Evolutionary conservation across 1,140 invertebrate genomes (phyloP).

Genomic region (Zophobas atratus): DNA sequence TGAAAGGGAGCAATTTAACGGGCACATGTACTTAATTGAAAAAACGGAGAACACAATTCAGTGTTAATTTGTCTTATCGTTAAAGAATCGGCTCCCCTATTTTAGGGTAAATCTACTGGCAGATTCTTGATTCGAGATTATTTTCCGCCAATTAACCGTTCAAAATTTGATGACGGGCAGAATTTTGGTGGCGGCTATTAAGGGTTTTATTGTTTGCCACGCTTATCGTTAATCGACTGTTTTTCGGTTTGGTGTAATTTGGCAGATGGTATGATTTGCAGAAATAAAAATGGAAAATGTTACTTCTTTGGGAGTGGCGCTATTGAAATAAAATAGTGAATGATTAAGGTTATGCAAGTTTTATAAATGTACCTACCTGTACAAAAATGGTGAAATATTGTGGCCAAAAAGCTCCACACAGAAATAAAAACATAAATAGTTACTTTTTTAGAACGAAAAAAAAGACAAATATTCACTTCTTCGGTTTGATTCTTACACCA

Average conservation of each 20-base stretch:
- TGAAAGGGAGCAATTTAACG: slow-evolving; percentile 19
- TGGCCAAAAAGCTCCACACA: too few species aligned
- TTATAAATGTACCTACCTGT: too few species aligned
- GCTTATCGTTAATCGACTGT: slow-evolving; percentile 38
- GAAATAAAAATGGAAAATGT: slow-evolving; percentile 26
- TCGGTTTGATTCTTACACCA: too few species aligned
- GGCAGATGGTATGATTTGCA: slow-evolving; percentile 45
- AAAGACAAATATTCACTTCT: too few species aligned
- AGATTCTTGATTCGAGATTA: slow-evolving; percentile 30
- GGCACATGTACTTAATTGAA: slow-evolving; percentile 6
- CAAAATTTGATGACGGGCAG: slow-evolving; percentile 41
- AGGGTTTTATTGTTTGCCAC: slow-evolving; percentile 28
- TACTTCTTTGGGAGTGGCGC: background rate
- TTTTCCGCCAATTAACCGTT: slow-evolving; percentile 37
- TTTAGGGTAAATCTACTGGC: slow-evolving; percentile 24
- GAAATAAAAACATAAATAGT: too few species aligned
- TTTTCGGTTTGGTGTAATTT: slow-evolving; percentile 44
- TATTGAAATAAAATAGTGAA: too few species aligned
- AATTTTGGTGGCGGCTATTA: slow-evolving; percentile 25
- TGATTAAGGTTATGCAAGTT: too few species aligned
- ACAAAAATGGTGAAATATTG: too few species aligned
- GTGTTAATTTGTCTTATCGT: slow-evolving; percentile 38
- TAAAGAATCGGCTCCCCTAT: slow-evolving; percentile 30
- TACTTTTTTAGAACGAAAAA: too few species aligned
- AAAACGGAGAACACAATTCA: slow-evolving; percentile 5